phyloP scores from a whole-genome alignment of 2,113 vertebrate genomes.

The Oophaga pumilio region DNA sequence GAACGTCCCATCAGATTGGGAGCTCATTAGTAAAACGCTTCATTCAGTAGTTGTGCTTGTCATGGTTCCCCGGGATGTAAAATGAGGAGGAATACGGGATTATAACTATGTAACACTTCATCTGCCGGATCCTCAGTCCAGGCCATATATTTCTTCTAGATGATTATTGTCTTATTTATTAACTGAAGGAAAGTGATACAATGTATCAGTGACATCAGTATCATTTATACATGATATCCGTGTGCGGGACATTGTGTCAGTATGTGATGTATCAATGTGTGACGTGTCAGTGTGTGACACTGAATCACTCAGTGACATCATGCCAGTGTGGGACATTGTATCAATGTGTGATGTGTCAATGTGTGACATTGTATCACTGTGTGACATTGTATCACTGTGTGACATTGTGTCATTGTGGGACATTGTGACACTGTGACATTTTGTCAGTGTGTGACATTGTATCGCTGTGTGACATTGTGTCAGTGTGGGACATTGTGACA shows the following conservation, averaged over 20 bases:
- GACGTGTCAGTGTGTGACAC: not conserved
- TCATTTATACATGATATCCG: not conserved
- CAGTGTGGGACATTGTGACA: not conserved
- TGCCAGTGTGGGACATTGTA: not conserved
- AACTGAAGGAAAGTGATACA: not conserved
- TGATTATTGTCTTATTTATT: no score
- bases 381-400: not conserved
- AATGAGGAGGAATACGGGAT: not conserved
- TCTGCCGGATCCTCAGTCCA: not conserved
- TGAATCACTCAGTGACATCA: not conserved
- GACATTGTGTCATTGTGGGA: not conserved
- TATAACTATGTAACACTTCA: not conserved
- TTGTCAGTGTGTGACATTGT: not conserved
- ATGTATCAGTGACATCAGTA: not conserved
- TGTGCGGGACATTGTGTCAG: not conserved
- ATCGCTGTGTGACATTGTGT: not conserved
- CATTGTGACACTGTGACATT: not conserved
- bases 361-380: not conserved
- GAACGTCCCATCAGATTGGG: not conserved
- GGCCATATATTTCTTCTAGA: not conserved
- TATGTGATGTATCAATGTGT: not conserved
- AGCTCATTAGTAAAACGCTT: not conserved
- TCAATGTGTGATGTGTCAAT: not conserved
- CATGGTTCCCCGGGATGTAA: not conserved
- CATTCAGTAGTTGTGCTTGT: not conserved